Percentiles rank a stretch among this genome's conserved stretches.
These are phyloP conservation scores for Ammodytes marinus DNA, from an alignment of 2,113 vertebrate genomes.

Conservation along the genomic window DNA sequence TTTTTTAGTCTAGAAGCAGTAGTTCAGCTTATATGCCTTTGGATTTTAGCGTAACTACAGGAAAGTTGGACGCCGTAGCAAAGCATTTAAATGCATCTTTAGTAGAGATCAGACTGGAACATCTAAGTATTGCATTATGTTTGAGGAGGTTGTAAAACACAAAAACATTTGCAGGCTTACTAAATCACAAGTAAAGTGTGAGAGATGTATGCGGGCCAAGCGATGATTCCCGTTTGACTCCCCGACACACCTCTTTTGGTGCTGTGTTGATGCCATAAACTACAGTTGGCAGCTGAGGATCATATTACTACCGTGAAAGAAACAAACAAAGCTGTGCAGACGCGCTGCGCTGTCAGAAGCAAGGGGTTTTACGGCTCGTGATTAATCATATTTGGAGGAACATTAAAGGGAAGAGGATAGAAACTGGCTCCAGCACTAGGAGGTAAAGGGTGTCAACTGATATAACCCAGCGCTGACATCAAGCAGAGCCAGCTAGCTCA, in stretches of 20 bases:
- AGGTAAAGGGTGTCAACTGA: slow-evolving; percentile 81
- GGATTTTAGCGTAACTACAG: slow-evolving; percentile 69
- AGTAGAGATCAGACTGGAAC: slow-evolving; percentile 38
- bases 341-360: slow-evolving; percentile 73
- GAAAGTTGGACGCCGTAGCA: slow-evolving; percentile 57
- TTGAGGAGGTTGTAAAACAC: neutral
- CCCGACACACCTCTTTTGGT: slow-evolving; percentile 66
- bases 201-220: slow-evolving; percentile 41
- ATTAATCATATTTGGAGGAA: slow-evolving; percentile 85
- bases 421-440: slow-evolving; percentile 75
- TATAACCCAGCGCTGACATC: slow-evolving; percentile 82
- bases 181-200: slow-evolving; percentile 21
- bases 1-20: slow-evolving; percentile 27
- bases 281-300: slow-evolving; percentile 73
- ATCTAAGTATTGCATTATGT: slow-evolving; percentile 8
- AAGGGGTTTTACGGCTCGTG: slow-evolving; percentile 67
- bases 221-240: slow-evolving; percentile 41
- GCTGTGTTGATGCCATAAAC: slow-evolving; percentile 72
- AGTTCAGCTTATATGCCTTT: slow-evolving; percentile 46
- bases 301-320: slow-evolving; percentile 69
- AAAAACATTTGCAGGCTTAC: slow-evolving; percentile 18
- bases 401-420: slow-evolving; percentile 81
- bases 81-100: slow-evolving; percentile 56
- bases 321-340: slow-evolving; percentile 79
- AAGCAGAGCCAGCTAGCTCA: slow-evolving; percentile 78